Evolutionary conservation across 2,113 vertebrate species (phyloP).

Genomic region (Lepus americanus): DNA sequence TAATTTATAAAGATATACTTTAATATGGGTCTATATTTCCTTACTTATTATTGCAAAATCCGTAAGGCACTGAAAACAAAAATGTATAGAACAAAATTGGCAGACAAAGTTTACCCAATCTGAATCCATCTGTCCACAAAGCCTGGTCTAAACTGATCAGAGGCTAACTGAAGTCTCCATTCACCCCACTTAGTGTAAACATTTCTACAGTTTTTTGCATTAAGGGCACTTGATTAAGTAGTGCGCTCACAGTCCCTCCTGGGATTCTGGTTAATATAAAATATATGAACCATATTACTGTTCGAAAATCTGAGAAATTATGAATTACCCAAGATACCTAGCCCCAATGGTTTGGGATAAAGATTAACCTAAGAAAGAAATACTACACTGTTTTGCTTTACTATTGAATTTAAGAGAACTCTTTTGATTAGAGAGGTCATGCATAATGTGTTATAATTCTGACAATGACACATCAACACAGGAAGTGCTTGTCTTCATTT

Average conservation of each 20-base stretch:
- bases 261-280: background rate
- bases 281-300: constrained; percentile 1
- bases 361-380: constrained; percentile 28
- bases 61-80: constrained; percentile 1
- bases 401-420: background rate
- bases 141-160: constrained; percentile 39
- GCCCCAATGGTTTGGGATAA: background rate
- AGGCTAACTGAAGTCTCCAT: constrained; percentile 8
- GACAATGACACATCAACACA: background rate
- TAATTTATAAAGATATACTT: background rate
- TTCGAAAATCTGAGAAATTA: constrained; percentile 45
- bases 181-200: background rate
- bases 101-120: background rate
- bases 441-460: background rate
- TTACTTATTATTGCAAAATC: background rate
- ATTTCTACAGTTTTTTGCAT: constrained; percentile 61
- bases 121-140: constrained; percentile 44
- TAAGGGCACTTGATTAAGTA: constrained; percentile 33
- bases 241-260: background rate
- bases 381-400: background rate
- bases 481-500: background rate
- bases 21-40: background rate
- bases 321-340: background rate
- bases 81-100: background rate
- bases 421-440: background rate